Conservation (phyloP, 2,113 vertebrate species). For the Sebastes schlegelii region DNA sequence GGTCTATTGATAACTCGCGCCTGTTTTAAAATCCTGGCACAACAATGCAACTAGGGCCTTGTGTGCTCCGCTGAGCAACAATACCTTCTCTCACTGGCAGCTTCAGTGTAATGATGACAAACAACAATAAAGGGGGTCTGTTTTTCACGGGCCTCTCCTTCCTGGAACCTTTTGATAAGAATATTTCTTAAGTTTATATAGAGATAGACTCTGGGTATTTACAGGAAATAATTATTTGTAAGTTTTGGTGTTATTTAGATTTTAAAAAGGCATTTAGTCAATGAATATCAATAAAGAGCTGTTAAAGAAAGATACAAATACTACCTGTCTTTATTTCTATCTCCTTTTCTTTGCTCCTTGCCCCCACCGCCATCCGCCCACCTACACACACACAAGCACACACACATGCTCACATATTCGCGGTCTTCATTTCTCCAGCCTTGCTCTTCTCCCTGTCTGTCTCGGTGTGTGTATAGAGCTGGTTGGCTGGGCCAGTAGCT, state of each 20-base stretch:
- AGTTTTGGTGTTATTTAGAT: constrained; percentile 24
- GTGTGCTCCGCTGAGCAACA: constrained; percentile 84
- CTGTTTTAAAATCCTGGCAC: constrained; percentile 84
- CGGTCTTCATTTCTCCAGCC: constrained; percentile 40
- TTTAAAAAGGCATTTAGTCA: background rate
- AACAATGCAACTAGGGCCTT: constrained; percentile 81
- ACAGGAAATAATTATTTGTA: constrained; percentile 1
- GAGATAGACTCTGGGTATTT: constrained; percentile 28
- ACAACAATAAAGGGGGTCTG: constrained; percentile 77
- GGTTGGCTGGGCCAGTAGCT: constrained; percentile 72
- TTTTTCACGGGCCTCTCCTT: constrained; percentile 51
- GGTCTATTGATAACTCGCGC: constrained; percentile 85
- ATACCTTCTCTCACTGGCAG: constrained; percentile 82
- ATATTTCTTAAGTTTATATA: constrained; percentile 62
- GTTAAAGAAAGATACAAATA: constrained; percentile 9
- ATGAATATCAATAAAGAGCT: constrained; percentile 2
- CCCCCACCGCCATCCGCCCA: background rate
- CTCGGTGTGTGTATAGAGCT: constrained; percentile 47
- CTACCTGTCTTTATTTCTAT: constrained; percentile 44
- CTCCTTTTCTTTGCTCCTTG: constrained; percentile 20
- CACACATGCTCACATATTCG: background rate
- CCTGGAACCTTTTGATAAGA: constrained; percentile 78
- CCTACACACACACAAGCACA: background rate
- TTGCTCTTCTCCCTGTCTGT: constrained; percentile 38
- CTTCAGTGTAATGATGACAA: constrained; percentile 76